Evolutionary conservation across 2,113 vertebrate species (phyloP).

Genomic region (Chionomys nivalis): DNA sequence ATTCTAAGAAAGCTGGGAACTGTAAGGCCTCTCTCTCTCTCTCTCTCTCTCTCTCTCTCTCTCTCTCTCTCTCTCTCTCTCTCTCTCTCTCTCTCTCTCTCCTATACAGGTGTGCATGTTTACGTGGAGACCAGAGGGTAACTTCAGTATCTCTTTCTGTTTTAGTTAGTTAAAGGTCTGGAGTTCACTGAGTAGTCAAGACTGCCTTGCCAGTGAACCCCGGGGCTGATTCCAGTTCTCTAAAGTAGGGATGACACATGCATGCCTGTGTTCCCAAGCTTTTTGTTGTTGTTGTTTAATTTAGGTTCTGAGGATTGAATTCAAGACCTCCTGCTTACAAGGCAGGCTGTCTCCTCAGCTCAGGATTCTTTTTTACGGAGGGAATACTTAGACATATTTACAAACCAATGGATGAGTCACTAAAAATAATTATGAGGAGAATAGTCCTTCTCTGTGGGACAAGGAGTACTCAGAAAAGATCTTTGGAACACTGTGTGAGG

Average conservation of each 20-base stretch:
- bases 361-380: neutral
- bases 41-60: no score
- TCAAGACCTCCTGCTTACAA: neutral
- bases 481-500: neutral
- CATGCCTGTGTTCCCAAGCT: neutral
- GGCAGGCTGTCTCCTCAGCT: neutral
- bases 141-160: neutral
- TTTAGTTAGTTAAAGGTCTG: neutral
- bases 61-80: neutral
- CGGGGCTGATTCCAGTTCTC: neutral
- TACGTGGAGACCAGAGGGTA: neutral
- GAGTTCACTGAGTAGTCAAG: neutral
- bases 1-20: neutral
- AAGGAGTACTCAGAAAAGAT: neutral
- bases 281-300: neutral
- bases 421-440: neutral
- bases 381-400: neutral
- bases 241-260: neutral
- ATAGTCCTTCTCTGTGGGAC: neutral
- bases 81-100: neutral
- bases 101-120: neutral
- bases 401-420: neutral
- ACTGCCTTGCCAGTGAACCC: neutral
- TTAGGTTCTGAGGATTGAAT: neutral
- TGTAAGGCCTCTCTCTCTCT: neutral